These are phyloP conservation scores for Hylaeus anthracinus DNA, from an alignment of 1,140 invertebrate species.

Conservation along the genomic window DNA sequence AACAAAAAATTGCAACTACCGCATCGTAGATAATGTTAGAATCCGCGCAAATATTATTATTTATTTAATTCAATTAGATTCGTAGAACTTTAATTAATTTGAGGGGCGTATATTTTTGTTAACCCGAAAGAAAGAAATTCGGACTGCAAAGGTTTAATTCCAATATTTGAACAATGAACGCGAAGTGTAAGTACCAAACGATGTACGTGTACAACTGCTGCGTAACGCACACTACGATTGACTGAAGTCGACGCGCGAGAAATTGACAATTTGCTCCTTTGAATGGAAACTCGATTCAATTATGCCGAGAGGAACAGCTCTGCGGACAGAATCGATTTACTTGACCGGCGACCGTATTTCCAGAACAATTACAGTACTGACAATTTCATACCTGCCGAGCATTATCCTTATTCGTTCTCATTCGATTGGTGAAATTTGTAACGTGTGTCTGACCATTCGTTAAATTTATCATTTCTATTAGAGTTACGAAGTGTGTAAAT, in stretches of 20 bases:
- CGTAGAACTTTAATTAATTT: too few relatives aligned
- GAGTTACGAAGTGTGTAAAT: too few relatives aligned
- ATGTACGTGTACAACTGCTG: neutral
- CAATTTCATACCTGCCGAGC: neutral
- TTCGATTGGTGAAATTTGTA: neutral
- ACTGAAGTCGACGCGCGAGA: slow-evolving; percentile 30
- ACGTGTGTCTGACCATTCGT: too few relatives aligned
- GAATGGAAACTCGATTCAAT: slow-evolving; percentile 33
- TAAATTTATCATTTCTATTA: too few relatives aligned
- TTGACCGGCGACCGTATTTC: slow-evolving; percentile 31
- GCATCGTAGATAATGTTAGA: too few relatives aligned
- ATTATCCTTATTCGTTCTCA: slow-evolving; percentile 2
- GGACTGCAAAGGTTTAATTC: slow-evolving; percentile 3
- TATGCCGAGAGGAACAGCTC: neutral
- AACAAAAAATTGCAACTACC: too few relatives aligned
- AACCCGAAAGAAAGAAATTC: too few relatives aligned
- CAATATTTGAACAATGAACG: slow-evolving; percentile 14
- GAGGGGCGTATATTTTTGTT: too few relatives aligned
- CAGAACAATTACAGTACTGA: slow-evolving; percentile 13
- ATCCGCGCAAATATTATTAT: too few relatives aligned
- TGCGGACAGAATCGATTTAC: slow-evolving; percentile 38
- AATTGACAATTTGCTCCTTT: slow-evolving; percentile 52
- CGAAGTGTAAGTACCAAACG: neutral
- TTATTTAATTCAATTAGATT: too few relatives aligned
- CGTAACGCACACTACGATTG: slow-evolving; percentile 24